Base-by-base conservation (phyloP, 2,797 vertebrate genomes). In the Nannoperca australis region DNA sequence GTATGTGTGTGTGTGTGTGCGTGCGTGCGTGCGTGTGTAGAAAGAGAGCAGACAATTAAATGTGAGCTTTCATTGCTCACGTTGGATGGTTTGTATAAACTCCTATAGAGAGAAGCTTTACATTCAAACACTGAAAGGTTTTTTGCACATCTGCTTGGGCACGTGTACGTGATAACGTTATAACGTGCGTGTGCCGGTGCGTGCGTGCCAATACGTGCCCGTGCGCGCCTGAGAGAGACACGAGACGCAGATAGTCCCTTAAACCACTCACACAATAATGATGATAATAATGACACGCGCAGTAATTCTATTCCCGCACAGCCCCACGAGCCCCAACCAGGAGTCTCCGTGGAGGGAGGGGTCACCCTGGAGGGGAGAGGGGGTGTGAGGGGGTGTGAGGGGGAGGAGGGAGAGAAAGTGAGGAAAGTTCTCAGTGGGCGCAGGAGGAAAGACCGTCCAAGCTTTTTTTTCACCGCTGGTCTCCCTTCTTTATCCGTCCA, bases 401-500 rank as follows among this genome's bases (percentile, higher is more conserved):
- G 50, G 24, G 56, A 49, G 79, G 70, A 79, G 84, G 71, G 77
- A 81, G 85, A 85, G 88, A 90, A 85, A 89, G 87, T 89, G 82
- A 85, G 78, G 79, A 70, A 82, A 87, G 80, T 70, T 84, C n/a
- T 87, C 32, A 53, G 82, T 3, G 55, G 76, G 79, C 85, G 86
- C 87, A 79, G 50, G 49, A 85, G 38, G 42, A 78, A 67, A 70
- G 70, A 85, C 73, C 73, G 73, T 69, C 64, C 7, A 34, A 77
- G 9, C 13, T 64, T 47, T 73, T 64, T 47, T 75, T 34, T n/a
- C 36, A 38, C 61, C 14, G 12, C 76, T 49, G 72, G 12, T 78
- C 68, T 65, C 36, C 44, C 62, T 45, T 47, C 62, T 72, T 54
- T 76, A 78, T 82, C 87, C 81, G 66, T 86, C 85, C 87, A 51